Evolutionary conservation across 2,797 vertebrate species (phyloP).

Genomic region (Macrochelys suwanniensis): DNA sequence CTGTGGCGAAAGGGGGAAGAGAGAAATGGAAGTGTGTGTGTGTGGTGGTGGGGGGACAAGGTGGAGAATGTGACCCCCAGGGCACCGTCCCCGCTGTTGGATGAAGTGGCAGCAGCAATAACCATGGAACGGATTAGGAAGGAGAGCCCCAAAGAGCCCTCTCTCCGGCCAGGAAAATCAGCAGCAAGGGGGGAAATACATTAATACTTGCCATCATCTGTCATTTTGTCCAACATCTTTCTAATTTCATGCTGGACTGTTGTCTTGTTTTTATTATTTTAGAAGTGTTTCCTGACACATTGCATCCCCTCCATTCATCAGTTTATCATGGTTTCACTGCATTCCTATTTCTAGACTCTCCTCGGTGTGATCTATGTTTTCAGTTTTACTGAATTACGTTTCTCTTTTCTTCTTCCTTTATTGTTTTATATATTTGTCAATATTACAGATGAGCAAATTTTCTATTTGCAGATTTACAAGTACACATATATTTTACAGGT

Average conservation of each 20-base stretch:
- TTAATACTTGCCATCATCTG: neutral
- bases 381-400: slow-evolving; percentile 27
- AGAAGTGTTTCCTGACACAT: neutral
- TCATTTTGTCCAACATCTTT: slow-evolving; percentile 30
- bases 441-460: slow-evolving; percentile 12
- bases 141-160: slow-evolving; percentile 44
- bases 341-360: neutral
- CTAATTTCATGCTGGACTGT: slow-evolving; percentile 39
- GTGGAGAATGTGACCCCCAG: neutral
- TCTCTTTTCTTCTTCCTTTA: slow-evolving; percentile 1
- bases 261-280: slow-evolving; percentile 41
- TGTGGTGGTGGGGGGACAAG: neutral
- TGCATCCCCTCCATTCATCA: neutral
- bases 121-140: slow-evolving; percentile 20
- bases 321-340: neutral
- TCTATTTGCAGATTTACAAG: slow-evolving; percentile 41
- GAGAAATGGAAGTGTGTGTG: slow-evolving; percentile 30
- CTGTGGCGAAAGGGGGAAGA: slow-evolving; percentile 14
- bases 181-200: fast-evolving
- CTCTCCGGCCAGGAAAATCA: slow-evolving; percentile 31
- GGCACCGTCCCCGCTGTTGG: slow-evolving; percentile 16
- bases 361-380: neutral
- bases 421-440: slow-evolving; percentile 10
- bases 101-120: slow-evolving; percentile 36
- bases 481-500: slow-evolving; percentile 29